Base-by-base conservation (phyloP, 2,888 invertebrate genomes). In the Nematopogon swammerdamellus region DNA sequence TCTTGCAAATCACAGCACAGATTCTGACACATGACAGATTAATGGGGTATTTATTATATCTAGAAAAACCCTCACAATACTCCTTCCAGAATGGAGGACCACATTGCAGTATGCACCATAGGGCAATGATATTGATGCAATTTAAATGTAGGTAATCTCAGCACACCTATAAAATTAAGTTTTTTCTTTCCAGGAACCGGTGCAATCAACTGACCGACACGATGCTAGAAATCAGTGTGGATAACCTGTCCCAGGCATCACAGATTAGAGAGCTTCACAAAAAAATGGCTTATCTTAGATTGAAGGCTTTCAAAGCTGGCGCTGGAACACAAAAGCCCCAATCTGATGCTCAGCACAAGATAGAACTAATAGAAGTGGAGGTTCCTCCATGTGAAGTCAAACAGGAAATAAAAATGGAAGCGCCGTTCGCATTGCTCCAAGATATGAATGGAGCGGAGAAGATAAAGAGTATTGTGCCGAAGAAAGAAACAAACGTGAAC, bases 261-360 rank as follows among this genome's bases (percentile, higher is more conserved):
- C 52, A 56, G 18, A 20, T 56, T 4, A 43, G 56, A 25, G 52
- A 56, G 10, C n/a, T 56, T 3, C 56, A 56, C 18, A 49, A 52
- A 11, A 53, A 56, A 30, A 36, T 54, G 16, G 51, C 54, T 2
- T 49, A 52, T 6, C 54, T 54, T 53, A 49, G 55, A 10, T 52
- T 54, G 17, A 55, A 55, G 50, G 55, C 54, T 2, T 49, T 53
- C 36, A 53, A 55, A 46, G 50, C 53, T 1, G 50, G 45, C 5
- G 54, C 55, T 14, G 6, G n/a, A n/a, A 6, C 19, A 19, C 44
- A 18, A 18, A 10, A 44, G 17, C 4, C 8, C 10, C 19, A 10
- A 17, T 11, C 36, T 3, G 36, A 36, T 14, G 11, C 36, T 3
- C 25, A 25, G 8, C 25, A 25, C 4, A 25, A 4, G 25, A n/a